phyloP scores from a whole-genome alignment of 2,797 vertebrate species.

The Arnoldichthys spilopterus region DNA sequence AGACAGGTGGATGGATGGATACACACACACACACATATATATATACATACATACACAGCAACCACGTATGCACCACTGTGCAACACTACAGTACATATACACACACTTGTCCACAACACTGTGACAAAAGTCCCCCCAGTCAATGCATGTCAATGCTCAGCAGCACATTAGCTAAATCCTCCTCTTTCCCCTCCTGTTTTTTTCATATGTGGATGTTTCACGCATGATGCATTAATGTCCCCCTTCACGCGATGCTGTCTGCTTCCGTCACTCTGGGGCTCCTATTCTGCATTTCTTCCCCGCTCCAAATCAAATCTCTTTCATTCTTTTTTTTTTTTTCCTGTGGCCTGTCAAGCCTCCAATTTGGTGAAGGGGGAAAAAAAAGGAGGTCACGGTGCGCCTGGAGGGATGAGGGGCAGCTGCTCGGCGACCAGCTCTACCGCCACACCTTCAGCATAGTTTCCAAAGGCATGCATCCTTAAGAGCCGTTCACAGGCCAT shows the following conservation, averaged over 20 bases:
- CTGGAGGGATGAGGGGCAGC: slow-evolving; percentile 78
- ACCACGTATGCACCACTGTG: no score
- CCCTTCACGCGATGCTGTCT: slow-evolving; percentile 56
- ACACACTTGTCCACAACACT: not conserved
- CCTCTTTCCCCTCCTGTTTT: not conserved
- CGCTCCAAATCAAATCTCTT: slow-evolving; percentile 70
- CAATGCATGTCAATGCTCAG: slow-evolving; percentile 8
- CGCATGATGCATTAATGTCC: slow-evolving; percentile 54
- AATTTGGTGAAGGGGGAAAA: slow-evolving; percentile 74
- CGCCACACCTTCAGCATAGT: slow-evolving; percentile 68
- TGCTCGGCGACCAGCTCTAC: slow-evolving; percentile 76
- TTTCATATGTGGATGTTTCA: slow-evolving; percentile 41
- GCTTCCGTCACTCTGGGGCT: slow-evolving; percentile 74
- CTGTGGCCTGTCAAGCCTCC: slow-evolving; percentile 73
- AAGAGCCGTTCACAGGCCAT: slow-evolving; percentile 75
- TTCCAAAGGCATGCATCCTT: slow-evolving; percentile 67
- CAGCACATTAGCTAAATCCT: not conserved
- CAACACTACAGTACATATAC: no score
- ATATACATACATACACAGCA: no score
- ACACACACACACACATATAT: no score
- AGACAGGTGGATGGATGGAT: no score
- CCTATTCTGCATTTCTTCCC: slow-evolving; percentile 75
- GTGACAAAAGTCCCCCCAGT: slow-evolving; percentile 8
- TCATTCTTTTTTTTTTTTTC: slow-evolving; percentile 55
- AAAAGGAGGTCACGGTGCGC: slow-evolving; percentile 77